These are phyloP conservation scores for Propithecus deckenii DNA, from an alignment of 2,797 vertebrate genomes.

Conservation along the genomic window DNA sequence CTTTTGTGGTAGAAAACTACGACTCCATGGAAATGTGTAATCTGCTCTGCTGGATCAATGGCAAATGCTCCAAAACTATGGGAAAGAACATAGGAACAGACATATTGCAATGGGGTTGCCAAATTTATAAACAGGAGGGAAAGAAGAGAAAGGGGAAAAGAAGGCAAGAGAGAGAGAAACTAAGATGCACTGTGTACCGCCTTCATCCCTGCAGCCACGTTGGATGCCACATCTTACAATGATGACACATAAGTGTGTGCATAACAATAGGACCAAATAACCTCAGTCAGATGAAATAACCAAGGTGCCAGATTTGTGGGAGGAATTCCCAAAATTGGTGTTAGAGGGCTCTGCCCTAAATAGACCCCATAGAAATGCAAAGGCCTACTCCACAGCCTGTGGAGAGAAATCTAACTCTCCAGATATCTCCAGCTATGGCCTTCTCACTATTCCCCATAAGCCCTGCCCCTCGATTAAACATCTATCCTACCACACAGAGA, in stretches of 20 bases:
- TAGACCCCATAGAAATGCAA: neutral
- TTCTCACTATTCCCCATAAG: neutral
- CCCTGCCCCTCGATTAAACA: neutral
- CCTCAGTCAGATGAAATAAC: neutral
- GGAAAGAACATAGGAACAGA: neutral
- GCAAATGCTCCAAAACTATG: neutral
- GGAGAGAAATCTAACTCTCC: neutral
- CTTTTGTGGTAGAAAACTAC: neutral
- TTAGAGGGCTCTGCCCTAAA: neutral
- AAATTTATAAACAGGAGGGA: neutral
- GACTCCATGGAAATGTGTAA: neutral
- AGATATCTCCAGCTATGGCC: neutral
- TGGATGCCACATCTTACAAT: neutral
- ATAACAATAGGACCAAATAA: neutral
- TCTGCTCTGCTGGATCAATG: neutral
- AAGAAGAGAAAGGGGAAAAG: neutral
- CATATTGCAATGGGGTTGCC: neutral
- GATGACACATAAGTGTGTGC: rapidly evolving
- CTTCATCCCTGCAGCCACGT: rapidly evolving
- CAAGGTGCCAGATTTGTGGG: neutral
- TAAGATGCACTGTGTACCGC: neutral
- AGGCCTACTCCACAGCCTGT: neutral
- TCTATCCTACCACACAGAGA: neutral
- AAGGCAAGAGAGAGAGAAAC: neutral
- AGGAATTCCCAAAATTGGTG: neutral